Base-by-base conservation (phyloP, 2,113 vertebrate species). In the Toxotes jaculatrix region DNA sequence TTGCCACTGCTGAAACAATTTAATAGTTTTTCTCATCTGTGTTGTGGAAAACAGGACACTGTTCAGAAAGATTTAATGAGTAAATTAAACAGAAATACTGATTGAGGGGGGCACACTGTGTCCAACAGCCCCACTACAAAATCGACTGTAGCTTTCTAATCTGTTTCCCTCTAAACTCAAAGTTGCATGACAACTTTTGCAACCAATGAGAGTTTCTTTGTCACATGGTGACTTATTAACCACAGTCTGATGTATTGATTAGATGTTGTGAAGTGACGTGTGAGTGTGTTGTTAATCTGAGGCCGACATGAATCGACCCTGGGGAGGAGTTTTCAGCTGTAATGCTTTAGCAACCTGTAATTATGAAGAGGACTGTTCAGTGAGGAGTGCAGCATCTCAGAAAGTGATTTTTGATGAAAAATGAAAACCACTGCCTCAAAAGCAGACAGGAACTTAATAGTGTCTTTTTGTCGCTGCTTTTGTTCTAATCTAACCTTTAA, bases 161-260 rank as follows among this genome's bases (percentile, higher is more conserved):
- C 34, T 77, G 7, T 56, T 55, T 62, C 11, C 51, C 14, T 32
- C 40, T 16, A 31, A 34, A 42, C 53, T 60, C 34, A 10, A 66
- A 77, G n/a, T 38, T 14, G 40, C 51, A 57, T 65, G 59, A n/a
- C n/a, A 57, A 38, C 60, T n/a, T 49, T 34, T 7, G 31, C 43
- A 36, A 53, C 27, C 27, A 43, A 55, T 31, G 42, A 14, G 19
- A 63, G 36, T 57, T 13, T 55, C 13, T 62, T 62, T 11, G 7
- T 19, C 21, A 14, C 55, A 68, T 36, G 27, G 23, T 23, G 55
- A 40, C 47, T 45, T 49, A 31, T 43, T 75, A 42, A 75, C 31
- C n/a, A 12, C 42, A 23, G 47, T 57, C 36, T 64, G 76, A 74
- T 23, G 10, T 42, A 74, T 12, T 27, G 70, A 84, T 43, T 61